Evolutionary conservation across 2,888 invertebrate species (phyloP).

Genomic region (Cerceris ruficornis): DNA sequence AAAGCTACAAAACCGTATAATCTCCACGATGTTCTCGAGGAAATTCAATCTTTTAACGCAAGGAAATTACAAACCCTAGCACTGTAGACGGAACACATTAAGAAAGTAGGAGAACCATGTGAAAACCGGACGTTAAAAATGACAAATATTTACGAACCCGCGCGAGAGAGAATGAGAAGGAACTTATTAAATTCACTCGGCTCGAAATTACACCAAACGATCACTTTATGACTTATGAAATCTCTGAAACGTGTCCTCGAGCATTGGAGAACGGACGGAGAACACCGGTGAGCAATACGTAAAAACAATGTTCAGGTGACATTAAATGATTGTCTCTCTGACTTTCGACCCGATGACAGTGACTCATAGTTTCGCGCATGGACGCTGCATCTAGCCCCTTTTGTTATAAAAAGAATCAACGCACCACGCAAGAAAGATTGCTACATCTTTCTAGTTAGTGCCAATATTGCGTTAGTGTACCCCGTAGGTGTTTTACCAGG

Average conservation of each 20-base stretch:
- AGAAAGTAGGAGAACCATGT: too few relatives aligned
- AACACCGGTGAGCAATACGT: not conserved
- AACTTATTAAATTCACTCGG: too few relatives aligned
- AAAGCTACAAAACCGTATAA: too few relatives aligned
- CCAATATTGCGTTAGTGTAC: slow-evolving; percentile 46
- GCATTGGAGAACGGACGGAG: not conserved
- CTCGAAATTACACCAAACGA: not conserved
- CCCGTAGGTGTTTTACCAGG: slow-evolving; percentile 55
- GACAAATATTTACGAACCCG: too few relatives aligned
- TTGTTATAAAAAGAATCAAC: slow-evolving; percentile 65
- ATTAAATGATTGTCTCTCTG: slow-evolving; percentile 17
- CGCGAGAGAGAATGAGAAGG: too few relatives aligned
- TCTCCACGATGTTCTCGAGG: too few relatives aligned
- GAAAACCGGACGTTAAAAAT: too few relatives aligned
- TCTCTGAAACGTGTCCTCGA: not conserved
- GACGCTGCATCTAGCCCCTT: slow-evolving; percentile 53
- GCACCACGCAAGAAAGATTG: slow-evolving; percentile 60
- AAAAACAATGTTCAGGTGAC: not conserved
- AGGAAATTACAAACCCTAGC: too few relatives aligned
- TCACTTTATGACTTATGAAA: not conserved
- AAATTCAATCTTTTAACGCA: too few relatives aligned
- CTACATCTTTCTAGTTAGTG: slow-evolving; percentile 58
- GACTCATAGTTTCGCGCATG: slow-evolving; percentile 44
- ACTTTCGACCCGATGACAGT: slow-evolving; percentile 43
- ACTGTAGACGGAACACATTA: too few relatives aligned